Percentiles rank a stretch among this genome's conserved stretches.
Evolutionary conservation across 2,113 vertebrate species (phyloP).

Genomic region (Bubo scandiacus): DNA sequence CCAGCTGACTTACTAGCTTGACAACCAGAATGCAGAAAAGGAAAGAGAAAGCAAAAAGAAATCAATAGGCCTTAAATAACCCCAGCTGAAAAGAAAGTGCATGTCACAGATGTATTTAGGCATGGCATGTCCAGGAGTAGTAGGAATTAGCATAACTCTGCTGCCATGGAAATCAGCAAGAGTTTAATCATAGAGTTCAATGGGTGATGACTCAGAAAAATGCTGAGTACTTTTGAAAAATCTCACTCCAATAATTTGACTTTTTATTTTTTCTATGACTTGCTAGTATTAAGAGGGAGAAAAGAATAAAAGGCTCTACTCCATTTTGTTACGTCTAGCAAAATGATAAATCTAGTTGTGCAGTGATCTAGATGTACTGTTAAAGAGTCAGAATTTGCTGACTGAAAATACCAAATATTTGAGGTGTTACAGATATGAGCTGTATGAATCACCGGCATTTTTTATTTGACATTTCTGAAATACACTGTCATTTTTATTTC

Average conservation of each 20-base stretch:
- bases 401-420: neutral
- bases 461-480: conserved; percentile 11
- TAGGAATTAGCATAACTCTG: conserved; percentile 26
- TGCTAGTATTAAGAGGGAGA: neutral
- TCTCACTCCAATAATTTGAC: neutral
- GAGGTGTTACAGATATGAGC: neutral
- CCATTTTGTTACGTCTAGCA: neutral
- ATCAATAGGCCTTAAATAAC: neutral
- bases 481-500: neutral
- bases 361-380: neutral
- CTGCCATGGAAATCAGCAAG: neutral
- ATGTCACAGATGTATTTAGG: neutral
- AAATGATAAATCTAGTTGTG: neutral
- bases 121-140: neutral
- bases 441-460: neutral
- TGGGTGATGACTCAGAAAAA: conserved; percentile 7
- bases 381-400: neutral
- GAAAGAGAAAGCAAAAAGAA: neutral
- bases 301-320: neutral
- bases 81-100: neutral
- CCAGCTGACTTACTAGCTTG: neutral
- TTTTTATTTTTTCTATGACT: neutral
- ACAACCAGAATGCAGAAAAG: neutral
- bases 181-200: conserved; percentile 9
- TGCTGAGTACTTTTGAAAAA: neutral